Evolutionary conservation across 2,797 vertebrate genomes (phyloP).

Genomic region (Pelochelys cantorii): DNA sequence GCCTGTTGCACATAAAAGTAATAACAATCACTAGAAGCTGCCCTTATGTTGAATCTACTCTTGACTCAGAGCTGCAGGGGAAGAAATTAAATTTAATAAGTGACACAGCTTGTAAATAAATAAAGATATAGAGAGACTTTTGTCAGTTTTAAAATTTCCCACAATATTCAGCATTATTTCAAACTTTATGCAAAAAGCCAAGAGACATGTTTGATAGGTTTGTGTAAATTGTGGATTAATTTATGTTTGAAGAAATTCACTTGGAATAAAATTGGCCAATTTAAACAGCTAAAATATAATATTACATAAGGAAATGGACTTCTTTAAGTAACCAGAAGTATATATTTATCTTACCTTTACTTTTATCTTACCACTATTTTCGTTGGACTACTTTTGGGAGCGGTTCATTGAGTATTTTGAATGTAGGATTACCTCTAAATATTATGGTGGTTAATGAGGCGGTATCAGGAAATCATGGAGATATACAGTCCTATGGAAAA

Average conservation of each 20-base stretch:
- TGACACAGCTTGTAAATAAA: not conserved
- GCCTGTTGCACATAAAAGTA: not conserved
- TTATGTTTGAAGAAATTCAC: not conserved
- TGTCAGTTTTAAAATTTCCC: not conserved
- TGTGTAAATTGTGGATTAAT: not conserved
- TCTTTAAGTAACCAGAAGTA: not conserved
- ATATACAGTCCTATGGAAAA: slow-evolving; percentile 38
- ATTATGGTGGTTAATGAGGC: not conserved
- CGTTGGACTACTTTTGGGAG: slow-evolving; percentile 44
- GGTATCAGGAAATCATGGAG: slow-evolving; percentile 52
- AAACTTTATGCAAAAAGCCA: not conserved
- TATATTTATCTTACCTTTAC: slow-evolving; percentile 45
- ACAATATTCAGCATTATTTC: not conserved
- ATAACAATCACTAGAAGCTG: not conserved
- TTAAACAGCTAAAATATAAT: slow-evolving; percentile 1
- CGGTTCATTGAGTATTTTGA: slow-evolving; percentile 50
- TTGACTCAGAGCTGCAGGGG: slow-evolving; percentile 7
- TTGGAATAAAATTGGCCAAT: slow-evolving; percentile 32
- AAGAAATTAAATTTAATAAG: not conserved
- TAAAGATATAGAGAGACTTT: not conserved
- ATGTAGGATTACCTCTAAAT: not conserved
- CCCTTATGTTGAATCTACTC: not conserved
- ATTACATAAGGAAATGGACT: slow-evolving; percentile 38
- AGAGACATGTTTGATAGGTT: not conserved
- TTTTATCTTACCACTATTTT: slow-evolving; percentile 35